Percentiles rank a stretch among this genome's conserved stretches.
These are phyloP conservation scores for Gallirallus australis DNA, from an alignment of 2,797 vertebrate genomes.

Conservation along the genomic window DNA sequence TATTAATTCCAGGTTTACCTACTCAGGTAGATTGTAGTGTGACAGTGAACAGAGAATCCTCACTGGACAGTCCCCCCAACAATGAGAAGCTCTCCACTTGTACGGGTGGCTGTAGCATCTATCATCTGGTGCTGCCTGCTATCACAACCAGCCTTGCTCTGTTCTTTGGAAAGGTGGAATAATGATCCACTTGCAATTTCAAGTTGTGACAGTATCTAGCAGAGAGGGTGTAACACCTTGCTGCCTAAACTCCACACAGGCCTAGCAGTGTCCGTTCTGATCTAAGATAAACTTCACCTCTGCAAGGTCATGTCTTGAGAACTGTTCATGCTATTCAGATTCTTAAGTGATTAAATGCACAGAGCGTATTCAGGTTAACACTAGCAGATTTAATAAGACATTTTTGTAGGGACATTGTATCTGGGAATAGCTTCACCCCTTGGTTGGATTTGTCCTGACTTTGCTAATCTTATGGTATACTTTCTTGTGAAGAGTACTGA, in stretches of 20 bases:
- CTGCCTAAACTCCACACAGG: background rate
- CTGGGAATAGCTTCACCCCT: background rate
- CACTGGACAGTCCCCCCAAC: background rate
- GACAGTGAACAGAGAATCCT: background rate
- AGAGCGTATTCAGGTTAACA: background rate
- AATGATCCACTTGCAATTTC: background rate
- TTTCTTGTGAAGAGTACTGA: background rate
- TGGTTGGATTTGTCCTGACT: background rate
- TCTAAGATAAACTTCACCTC: background rate
- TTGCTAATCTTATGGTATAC: background rate
- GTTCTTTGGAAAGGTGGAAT: background rate
- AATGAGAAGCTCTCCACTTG: background rate
- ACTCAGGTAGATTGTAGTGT: background rate
- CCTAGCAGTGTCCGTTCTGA: background rate
- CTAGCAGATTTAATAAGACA: background rate
- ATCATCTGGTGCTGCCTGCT: accelerated
- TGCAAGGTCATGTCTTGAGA: background rate
- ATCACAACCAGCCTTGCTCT: background rate
- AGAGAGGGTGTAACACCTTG: background rate
- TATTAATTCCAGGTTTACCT: background rate
- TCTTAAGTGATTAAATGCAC: background rate
- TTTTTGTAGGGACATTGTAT: background rate
- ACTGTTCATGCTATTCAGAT: background rate
- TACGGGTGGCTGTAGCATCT: background rate
- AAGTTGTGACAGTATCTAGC: background rate